A percentile compares a stretch with the other conserved stretches of the same genome.
These are phyloP conservation scores for Drosophila bifasciata DNA, from an alignment of 1,140 invertebrate species.

Conservation along the genomic window DNA sequence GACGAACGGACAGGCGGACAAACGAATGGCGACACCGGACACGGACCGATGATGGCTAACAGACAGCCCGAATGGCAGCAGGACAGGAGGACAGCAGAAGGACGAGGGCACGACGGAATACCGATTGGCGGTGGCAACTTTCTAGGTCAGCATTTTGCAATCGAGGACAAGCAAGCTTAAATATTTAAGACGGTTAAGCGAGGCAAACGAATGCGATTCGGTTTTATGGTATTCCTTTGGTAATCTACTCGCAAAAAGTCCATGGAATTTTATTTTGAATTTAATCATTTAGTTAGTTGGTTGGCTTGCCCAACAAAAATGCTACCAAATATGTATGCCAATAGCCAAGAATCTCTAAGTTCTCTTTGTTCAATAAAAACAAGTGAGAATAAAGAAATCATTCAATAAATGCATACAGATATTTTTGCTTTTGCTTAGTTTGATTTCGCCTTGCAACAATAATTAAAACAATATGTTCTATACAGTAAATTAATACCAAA, in stretches of 20 bases:
- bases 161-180: conserved; percentile 51
- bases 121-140: conserved; percentile 32
- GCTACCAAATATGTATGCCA: conserved; percentile 11
- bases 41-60: conserved; percentile 31
- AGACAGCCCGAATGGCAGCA: conserved; percentile 4
- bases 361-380: neutral
- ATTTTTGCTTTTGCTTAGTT: no score
- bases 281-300: conserved; percentile 6
- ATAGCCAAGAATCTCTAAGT: neutral
- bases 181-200: conserved; percentile 53
- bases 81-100: neutral
- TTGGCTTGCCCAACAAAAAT: neutral
- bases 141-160: conserved; percentile 55
- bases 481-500: neutral
- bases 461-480: no score
- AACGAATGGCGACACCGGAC: conserved; percentile 13
- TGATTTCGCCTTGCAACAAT: neutral
- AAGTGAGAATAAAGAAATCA: no score
- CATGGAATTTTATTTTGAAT: conserved; percentile 19
- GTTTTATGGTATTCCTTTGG: conserved; percentile 46
- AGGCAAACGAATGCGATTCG: conserved; percentile 21
- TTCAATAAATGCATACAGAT: no score
- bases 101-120: conserved; percentile 25
- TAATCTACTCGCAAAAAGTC: conserved; percentile 11
- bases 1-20: conserved; percentile 1